A percentile compares a stretch with the other conserved stretches of the same genome.
These are phyloP conservation scores for Trichogramma pretiosum DNA, from an alignment of 1,140 invertebrate genomes.

Conservation along the genomic window DNA sequence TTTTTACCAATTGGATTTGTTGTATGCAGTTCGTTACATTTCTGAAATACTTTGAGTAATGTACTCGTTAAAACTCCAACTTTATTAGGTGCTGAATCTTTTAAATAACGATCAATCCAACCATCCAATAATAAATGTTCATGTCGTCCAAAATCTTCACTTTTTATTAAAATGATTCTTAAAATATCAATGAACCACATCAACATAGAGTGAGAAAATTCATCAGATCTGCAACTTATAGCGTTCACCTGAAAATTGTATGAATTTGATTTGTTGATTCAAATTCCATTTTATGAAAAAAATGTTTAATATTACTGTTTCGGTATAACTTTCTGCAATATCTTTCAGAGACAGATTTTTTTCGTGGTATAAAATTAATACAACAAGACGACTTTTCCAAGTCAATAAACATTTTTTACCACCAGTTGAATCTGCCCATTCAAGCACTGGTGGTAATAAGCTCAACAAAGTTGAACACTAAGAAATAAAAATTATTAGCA, in stretches of 20 bases:
- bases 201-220: constrained; percentile 33
- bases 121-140: constrained; percentile 39
- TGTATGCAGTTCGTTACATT: constrained; percentile 25
- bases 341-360: constrained; percentile 25
- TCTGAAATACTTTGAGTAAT: constrained; percentile 29
- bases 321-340: constrained; percentile 24
- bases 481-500: constrained; percentile 13
- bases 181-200: constrained; percentile 37
- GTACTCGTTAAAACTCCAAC: constrained; percentile 27
- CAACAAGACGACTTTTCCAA: constrained; percentile 39
- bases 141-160: constrained; percentile 28
- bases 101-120: constrained; percentile 39
- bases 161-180: constrained; percentile 28
- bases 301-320: constrained; percentile 21
- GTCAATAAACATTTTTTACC: constrained; percentile 28
- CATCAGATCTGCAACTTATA: constrained; percentile 34
- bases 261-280: background rate
- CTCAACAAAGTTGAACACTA: constrained; percentile 36
- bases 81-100: constrained; percentile 30
- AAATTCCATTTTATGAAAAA: background rate
- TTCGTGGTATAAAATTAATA: constrained; percentile 36
- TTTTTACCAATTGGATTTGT: no score
- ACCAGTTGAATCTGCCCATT: constrained; percentile 18
- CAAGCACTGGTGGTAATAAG: constrained; percentile 29
- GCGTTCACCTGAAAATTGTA: constrained; percentile 30